These are phyloP conservation scores for Eueides isabella DNA, from an alignment of 1,140 invertebrate genomes.

Conservation along the genomic window DNA sequence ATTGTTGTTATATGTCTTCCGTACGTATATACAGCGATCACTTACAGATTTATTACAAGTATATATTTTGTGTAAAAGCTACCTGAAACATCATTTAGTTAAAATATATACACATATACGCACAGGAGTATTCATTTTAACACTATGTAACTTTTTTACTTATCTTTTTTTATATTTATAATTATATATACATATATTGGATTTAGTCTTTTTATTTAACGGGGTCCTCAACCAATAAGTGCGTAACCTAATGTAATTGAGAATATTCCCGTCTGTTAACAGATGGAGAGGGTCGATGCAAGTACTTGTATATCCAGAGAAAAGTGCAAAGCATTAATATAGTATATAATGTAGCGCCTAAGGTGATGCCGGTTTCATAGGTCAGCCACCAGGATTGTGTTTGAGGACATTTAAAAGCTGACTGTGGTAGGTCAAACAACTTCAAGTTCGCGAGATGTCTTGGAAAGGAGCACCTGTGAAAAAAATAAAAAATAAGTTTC, in stretches of 20 bases:
- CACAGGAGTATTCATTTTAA: too few relatives aligned
- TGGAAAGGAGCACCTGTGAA: conserved; percentile 34
- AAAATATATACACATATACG: too few relatives aligned
- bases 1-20: too few relatives aligned
- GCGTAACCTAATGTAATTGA: conserved; percentile 5
- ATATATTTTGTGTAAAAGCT: too few relatives aligned
- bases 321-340: conserved; percentile 24
- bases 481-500: neutral
- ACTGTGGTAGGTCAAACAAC: conserved; percentile 27
- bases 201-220: too few relatives aligned
- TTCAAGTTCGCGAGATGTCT: conserved; percentile 23
- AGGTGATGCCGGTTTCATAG: conserved; percentile 1
- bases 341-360: conserved; percentile 25
- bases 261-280: conserved; percentile 28
- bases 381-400: neutral
- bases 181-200: too few relatives aligned
- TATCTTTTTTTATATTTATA: too few relatives aligned
- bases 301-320: conserved; percentile 35
- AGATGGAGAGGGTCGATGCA: conserved; percentile 24
- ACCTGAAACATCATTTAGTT: too few relatives aligned
- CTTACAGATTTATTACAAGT: too few relatives aligned
- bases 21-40: too few relatives aligned
- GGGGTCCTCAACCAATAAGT: too few relatives aligned
- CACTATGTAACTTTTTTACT: too few relatives aligned
- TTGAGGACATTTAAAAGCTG: conserved; percentile 33